Conservation (phyloP, 2,888 invertebrate species). For the Cerastis leucographa region DNA sequence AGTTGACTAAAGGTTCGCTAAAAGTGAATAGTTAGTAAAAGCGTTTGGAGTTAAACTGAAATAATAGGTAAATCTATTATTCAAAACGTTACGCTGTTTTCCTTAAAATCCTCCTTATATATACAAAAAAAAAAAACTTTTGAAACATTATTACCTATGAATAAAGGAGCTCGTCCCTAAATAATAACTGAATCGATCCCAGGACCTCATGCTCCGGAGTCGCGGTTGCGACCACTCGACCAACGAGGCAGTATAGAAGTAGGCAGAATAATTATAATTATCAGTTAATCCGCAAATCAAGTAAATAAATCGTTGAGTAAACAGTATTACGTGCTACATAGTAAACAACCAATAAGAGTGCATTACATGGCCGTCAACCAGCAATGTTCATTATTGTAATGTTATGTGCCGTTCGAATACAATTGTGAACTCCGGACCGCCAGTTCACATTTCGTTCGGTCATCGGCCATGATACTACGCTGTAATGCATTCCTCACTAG, state of each 20-base stretch:
- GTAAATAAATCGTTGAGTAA: not conserved
- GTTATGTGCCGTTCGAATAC: slow-evolving; percentile 16
- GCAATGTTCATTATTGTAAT: slow-evolving; percentile 47
- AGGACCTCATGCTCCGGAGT: too few species aligned
- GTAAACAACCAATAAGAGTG: slow-evolving; percentile 2
- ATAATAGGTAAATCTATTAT: not conserved
- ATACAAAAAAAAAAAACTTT: not conserved
- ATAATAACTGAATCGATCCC: too few species aligned
- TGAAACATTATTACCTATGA: too few species aligned
- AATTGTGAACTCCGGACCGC: slow-evolving; percentile 12
- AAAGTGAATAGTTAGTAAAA: not conserved
- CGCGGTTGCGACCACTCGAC: too few species aligned
- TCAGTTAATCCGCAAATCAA: not conserved
- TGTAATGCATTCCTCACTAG: not conserved
- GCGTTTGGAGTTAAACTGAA: not conserved
- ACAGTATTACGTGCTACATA: not conserved
- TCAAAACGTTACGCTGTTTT: not conserved
- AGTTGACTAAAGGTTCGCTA: not conserved
- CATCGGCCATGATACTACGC: slow-evolving; percentile 17
- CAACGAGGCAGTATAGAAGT: too few species aligned
- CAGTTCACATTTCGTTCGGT: slow-evolving; percentile 17
- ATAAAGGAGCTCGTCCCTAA: too few species aligned
- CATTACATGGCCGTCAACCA: slow-evolving; percentile 10
- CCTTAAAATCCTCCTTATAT: not conserved
- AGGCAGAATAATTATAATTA: not conserved